Conservation (phyloP, 2,797 vertebrate species). For the Tapera naevia region DNA sequence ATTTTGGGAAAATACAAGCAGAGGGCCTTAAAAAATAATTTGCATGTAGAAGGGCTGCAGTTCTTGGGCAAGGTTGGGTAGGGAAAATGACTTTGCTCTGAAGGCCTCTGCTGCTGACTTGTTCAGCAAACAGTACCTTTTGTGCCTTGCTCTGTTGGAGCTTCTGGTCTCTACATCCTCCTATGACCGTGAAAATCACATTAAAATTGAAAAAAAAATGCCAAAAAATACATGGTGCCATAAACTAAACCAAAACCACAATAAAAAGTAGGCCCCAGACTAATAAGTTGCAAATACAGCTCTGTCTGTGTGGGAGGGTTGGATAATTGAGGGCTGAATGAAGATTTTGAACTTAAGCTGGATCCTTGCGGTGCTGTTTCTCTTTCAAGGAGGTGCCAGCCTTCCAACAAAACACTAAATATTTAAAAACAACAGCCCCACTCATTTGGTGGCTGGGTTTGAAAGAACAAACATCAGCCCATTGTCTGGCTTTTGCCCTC, state of each 20-base stretch:
- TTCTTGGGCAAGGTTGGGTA: not conserved
- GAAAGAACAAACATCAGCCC: constrained; percentile 37
- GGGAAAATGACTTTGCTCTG: accelerated
- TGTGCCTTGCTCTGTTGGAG: not conserved
- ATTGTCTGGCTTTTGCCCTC: constrained; percentile 20
- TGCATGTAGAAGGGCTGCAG: not conserved
- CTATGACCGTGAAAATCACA: not conserved
- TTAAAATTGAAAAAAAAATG: not conserved
- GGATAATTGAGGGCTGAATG: not conserved
- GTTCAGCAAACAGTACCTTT: not conserved
- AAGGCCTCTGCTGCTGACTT: not conserved
- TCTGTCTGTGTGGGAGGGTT: not conserved
- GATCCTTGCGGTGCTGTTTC: not conserved
- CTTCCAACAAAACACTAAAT: not conserved
- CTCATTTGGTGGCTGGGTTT: not conserved
- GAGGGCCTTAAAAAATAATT: not conserved
- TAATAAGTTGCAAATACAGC: not conserved
- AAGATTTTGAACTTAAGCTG: not conserved
- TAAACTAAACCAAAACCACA: not conserved
- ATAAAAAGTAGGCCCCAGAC: not conserved
- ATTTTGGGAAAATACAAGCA: not conserved
- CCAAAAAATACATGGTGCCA: not conserved
- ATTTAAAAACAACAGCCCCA: constrained; percentile 7
- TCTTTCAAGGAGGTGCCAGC: not conserved
- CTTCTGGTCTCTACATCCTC: not conserved